A percentile compares a stretch with the other conserved stretches of the same genome.
Conservation (phyloP, 2,113 vertebrate species). For the Mus musculus region GRCm39 chr2:136328501-136329000, state of each 20-base stretch:
- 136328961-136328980: too few species aligned
- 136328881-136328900: neutral
- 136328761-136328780: conserved; percentile 27
- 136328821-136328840: neutral
- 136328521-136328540: neutral
- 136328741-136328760: conserved; percentile 40
- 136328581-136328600: neutral
- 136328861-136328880: conserved; percentile 12
- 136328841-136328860: neutral
- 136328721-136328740: neutral
- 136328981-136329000: neutral
- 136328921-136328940: too few species aligned
- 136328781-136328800: neutral
- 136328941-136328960: too few species aligned
- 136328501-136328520: neutral
- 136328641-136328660: conserved; percentile 30
- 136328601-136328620: conserved; percentile 2
- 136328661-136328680: conserved; percentile 38
- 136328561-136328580: neutral
- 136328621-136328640: conserved; percentile 6
- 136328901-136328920: too few species aligned
- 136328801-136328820: neutral
- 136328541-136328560: neutral
- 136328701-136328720: conserved; percentile 27
- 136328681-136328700: conserved; percentile 41